Base-by-base conservation (phyloP, 2,888 invertebrate genomes). In the Drosophila planitibia region DNA sequence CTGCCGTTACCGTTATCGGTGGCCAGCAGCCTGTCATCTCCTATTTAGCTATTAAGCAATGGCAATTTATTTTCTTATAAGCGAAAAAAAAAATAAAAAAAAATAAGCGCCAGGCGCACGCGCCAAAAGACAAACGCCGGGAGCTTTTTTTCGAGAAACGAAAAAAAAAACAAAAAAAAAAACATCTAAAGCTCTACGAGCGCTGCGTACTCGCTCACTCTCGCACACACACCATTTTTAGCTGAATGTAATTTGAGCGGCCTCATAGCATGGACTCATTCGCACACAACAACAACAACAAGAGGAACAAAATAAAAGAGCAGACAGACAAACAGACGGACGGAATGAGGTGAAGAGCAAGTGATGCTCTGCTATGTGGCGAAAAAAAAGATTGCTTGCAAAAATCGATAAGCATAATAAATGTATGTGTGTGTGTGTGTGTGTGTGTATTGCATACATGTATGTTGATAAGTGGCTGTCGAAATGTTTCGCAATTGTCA, bases 211-310 rank as follows among this genome's bases (percentile, higher is more conserved):
- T 89, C 79, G 69, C 83, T 85, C 71, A 51, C 82, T 87, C 63
- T 81, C 83, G 41, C 57, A 16, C 22, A 41, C 32, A 44, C 91
- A 81, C 93, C 93, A 93, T 93, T 93, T 93, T 93, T 93, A 92
- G 93, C 89, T 85, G 92, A 93, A 91, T 93, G 93, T 93, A 93
- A 93, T 93, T 93, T 92, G 93, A 93, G 90, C 85, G 90, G 87
- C 76, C 86, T 54, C 70, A 84, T 91, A 85, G 79, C 76, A 90
- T 90, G 84, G 90, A 90, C 90, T 83, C 90, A 86, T 85, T 85
- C 85, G 90, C 90, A 90, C 85, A 83, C 65, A 71, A 10, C 47
- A 32, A 30, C 35, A 32, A 30, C 41, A 35, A 62, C 33, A 4
- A 35, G 33, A 35, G 14, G 14, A 35, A 14, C 39, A 51, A 37